Conservation (phyloP, 2,113 vertebrate genomes). For the Phoenicopterus ruber region DNA sequence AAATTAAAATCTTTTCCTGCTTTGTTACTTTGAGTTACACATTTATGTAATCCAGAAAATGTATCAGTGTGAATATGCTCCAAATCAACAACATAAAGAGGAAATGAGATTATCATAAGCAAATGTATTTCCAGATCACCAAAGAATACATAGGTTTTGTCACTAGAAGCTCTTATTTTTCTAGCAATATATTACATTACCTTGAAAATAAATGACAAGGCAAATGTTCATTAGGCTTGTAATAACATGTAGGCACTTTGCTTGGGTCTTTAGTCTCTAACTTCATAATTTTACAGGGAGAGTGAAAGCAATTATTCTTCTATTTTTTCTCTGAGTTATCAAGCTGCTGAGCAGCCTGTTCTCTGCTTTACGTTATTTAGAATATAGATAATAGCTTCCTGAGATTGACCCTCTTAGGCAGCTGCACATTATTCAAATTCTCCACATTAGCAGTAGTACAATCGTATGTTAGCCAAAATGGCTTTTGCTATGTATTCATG, state of each 20-base stretch:
- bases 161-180: not conserved
- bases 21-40: not conserved
- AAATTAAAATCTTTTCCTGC: not conserved
- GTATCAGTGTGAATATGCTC: not conserved
- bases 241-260: not conserved
- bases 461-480: not conserved
- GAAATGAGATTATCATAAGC: not conserved
- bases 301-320: not conserved
- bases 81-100: not conserved
- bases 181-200: not conserved
- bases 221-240: not conserved
- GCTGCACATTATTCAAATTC: not conserved
- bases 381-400: not conserved
- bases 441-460: not conserved
- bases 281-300: not conserved
- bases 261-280: not conserved
- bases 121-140: not conserved
- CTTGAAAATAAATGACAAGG: not conserved
- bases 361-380: not conserved
- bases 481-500: not conserved
- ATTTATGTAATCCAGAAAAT: not conserved
- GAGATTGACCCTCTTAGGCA: not conserved
- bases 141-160: not conserved
- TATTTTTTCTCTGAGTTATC: not conserved
- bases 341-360: not conserved